Conservation (phyloP, 2,888 invertebrate species). For the Lypha dubia region DNA sequence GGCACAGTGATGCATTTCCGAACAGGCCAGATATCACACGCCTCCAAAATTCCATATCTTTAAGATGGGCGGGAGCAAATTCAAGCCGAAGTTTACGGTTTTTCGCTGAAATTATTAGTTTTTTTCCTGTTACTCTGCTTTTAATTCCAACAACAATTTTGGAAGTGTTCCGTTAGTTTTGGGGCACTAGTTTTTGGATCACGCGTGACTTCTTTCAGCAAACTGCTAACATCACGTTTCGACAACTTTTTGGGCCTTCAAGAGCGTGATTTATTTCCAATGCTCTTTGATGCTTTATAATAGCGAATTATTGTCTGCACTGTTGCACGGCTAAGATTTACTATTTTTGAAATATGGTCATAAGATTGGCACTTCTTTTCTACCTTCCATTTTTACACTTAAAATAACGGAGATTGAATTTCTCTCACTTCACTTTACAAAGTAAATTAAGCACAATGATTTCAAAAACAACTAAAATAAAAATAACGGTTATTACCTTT, state of each 20-base stretch:
- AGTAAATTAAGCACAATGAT: too few relatives aligned
- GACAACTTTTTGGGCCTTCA: background rate
- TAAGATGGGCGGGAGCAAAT: background rate
- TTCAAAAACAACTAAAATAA: too few relatives aligned
- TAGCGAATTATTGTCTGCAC: too few relatives aligned
- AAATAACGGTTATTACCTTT: background rate
- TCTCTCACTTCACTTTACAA: background rate
- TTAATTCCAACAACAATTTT: constrained; percentile 10
- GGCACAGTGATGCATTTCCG: too few relatives aligned
- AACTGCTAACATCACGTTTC: constrained; percentile 26
- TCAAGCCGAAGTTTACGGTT: constrained; percentile 3
- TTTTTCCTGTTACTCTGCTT: constrained; percentile 37
- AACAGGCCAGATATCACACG: too few relatives aligned
- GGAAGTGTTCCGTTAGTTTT: constrained; percentile 15
- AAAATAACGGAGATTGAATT: background rate
- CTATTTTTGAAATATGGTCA: constrained; percentile 5
- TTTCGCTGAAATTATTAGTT: constrained; percentile 54
- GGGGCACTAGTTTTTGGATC: constrained; percentile 14
- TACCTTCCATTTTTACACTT: background rate
- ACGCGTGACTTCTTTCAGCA: constrained; percentile 7
- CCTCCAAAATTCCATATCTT: constrained; percentile 10
- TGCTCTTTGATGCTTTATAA: too few relatives aligned
- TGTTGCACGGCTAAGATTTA: constrained; percentile 8
- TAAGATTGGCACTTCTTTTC: background rate
- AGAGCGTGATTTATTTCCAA: background rate